Conservation (phyloP, 1,140 invertebrate species). For the Harpegnathos saltator region DNA sequence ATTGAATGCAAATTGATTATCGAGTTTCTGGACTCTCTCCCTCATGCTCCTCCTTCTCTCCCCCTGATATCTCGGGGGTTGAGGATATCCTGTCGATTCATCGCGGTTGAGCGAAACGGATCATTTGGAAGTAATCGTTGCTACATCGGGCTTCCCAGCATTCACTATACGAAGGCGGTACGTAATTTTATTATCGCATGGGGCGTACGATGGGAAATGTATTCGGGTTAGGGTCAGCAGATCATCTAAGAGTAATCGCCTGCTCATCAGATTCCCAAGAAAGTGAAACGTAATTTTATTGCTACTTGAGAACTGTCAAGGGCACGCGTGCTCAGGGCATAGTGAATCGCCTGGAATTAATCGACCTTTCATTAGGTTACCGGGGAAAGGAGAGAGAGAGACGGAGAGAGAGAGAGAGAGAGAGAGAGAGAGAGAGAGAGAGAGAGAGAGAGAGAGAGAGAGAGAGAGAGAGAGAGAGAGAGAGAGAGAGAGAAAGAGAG, state of each 20-base stretch:
- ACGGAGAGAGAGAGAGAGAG: not conserved
- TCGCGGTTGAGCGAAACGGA: slow-evolving; percentile 14
- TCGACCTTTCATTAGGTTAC: slow-evolving; percentile 52
- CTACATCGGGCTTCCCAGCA: slow-evolving; percentile 12
- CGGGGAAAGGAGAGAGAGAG: not conserved
- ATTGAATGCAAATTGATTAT: slow-evolving; percentile 77
- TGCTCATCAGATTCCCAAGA: slow-evolving; percentile 40
- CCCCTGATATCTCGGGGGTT: not conserved
- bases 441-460: not conserved
- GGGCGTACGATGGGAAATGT: slow-evolving; percentile 9
- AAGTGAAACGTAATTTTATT: slow-evolving; percentile 49
- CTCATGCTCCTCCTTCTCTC: no score
- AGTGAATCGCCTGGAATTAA: slow-evolving; percentile 50
- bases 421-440: no score
- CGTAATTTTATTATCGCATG: slow-evolving; percentile 50
- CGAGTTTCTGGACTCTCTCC: slow-evolving; percentile 54
- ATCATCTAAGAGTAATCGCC: slow-evolving; percentile 13
- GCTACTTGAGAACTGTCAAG: slow-evolving; percentile 17
- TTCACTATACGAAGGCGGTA: slow-evolving; percentile 17
- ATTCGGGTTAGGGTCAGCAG: slow-evolving; percentile 24
- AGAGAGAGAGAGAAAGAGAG: not conserved
- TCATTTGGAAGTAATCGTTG: slow-evolving; percentile 51
- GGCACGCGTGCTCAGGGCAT: not conserved
- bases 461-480: not conserved
- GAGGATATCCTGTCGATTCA: slow-evolving; percentile 32